A percentile compares a stretch with the other conserved stretches of the same genome.
These are phyloP conservation scores for Arctia plantaginis DNA, from an alignment of 2,888 invertebrate species.

Conservation along the genomic window DNA sequence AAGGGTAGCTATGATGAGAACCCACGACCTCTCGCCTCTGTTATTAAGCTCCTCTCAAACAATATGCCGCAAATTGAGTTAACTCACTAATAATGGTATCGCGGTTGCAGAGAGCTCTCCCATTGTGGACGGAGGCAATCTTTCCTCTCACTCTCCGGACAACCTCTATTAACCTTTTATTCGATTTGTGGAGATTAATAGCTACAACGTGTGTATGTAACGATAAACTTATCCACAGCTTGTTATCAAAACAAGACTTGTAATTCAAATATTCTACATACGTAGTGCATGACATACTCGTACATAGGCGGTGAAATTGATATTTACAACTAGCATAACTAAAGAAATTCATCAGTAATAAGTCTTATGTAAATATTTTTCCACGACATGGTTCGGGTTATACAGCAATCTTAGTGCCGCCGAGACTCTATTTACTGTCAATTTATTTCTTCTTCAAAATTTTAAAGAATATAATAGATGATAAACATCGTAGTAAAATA, in stretches of 20 bases:
- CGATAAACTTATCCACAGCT: conserved; percentile 17
- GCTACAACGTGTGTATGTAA: conserved; percentile 67
- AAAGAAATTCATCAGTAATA: background rate
- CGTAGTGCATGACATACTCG: background rate
- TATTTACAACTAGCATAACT: background rate
- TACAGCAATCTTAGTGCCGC: background rate
- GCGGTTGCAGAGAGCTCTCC: conserved; percentile 74
- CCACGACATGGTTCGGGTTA: background rate
- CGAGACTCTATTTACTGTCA: background rate
- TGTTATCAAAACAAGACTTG: background rate
- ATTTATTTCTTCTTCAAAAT: no score
- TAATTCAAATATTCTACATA: background rate
- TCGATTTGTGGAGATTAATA: conserved; percentile 82
- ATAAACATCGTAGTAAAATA: background rate
- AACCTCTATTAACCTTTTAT: conserved; percentile 78
- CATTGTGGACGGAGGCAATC: conserved; percentile 78
- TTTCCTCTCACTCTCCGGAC: conserved; percentile 68
- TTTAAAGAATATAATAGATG: background rate
- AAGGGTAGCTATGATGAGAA: conserved; percentile 79
- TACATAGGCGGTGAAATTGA: no score
- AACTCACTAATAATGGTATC: conserved; percentile 86
- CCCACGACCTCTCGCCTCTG: conserved; percentile 78
- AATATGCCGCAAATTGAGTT: conserved; percentile 86
- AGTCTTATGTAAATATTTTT: no score
- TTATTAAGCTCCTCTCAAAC: conserved; percentile 86